Evolutionary conservation across 2,113 vertebrate genomes (phyloP).

Genomic region (Scatophagus argus): DNA sequence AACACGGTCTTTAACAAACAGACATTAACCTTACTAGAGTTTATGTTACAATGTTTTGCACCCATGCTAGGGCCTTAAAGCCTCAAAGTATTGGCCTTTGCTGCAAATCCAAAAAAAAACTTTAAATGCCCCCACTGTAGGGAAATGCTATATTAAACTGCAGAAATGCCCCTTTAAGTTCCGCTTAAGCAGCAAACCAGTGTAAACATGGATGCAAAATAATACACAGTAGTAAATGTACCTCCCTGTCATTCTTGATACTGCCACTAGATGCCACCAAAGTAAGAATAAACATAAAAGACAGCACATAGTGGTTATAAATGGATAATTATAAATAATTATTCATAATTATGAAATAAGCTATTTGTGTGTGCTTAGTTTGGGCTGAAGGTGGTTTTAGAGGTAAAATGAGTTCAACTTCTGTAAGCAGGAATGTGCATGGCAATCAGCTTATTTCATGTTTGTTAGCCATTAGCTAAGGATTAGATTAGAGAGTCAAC

Average conservation of each 20-base stretch:
- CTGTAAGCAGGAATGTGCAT: background rate
- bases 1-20: background rate
- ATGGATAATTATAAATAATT: background rate
- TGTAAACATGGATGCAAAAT: background rate
- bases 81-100: too few species aligned
- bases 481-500: background rate
- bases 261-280: background rate
- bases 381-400: background rate
- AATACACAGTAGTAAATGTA: too few species aligned
- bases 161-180: too few species aligned
- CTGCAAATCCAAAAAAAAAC: too few species aligned
- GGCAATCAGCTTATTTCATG: too few species aligned
- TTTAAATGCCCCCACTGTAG: too few species aligned
- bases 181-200: background rate
- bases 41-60: background rate
- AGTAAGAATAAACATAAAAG: background rate
- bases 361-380: background rate
- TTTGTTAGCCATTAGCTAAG: background rate
- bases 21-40: too few species aligned
- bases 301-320: background rate
- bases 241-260: background rate
- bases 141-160: too few species aligned
- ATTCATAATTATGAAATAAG: background rate
- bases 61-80: too few species aligned
- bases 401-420: background rate